Conservation (phyloP, 2,113 vertebrate genomes). For the Lagopus leucura region DNA sequence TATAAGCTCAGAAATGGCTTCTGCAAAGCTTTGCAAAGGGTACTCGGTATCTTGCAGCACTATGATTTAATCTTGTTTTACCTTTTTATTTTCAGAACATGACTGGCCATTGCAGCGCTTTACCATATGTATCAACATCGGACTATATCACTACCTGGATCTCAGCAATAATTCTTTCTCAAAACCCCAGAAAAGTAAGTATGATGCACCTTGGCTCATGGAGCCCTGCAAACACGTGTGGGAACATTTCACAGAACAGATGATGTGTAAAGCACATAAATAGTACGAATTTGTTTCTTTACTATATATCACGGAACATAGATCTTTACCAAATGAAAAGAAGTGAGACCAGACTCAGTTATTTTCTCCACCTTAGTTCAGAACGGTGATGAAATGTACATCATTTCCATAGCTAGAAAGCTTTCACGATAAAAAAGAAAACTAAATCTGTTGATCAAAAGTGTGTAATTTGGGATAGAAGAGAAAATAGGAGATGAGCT, state of each 20-base stretch:
- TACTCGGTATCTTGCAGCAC: background rate
- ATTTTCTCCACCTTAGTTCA: background rate
- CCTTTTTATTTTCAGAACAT: background rate
- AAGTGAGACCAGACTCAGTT: background rate
- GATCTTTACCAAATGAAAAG: background rate
- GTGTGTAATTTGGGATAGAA: background rate
- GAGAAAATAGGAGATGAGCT: background rate
- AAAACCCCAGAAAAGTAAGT: slow-evolving; percentile 76
- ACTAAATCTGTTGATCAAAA: background rate
- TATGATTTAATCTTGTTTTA: background rate
- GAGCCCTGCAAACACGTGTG: background rate
- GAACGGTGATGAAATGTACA: background rate
- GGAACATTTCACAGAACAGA: background rate
- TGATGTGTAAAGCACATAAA: background rate
- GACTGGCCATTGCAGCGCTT: background rate
- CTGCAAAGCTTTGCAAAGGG: background rate
- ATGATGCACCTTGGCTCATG: background rate
- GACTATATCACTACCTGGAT: slow-evolving; percentile 82
- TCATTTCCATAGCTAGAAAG: background rate
- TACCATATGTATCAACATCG: slow-evolving; percentile 81
- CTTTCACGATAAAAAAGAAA: background rate
- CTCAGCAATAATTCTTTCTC: slow-evolving; percentile 86
- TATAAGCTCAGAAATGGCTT: background rate
- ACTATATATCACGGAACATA: background rate
- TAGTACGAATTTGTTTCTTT: background rate